Conservation (phyloP, 1,140 invertebrate species). For the Lordiphosa clarofinis region DNA sequence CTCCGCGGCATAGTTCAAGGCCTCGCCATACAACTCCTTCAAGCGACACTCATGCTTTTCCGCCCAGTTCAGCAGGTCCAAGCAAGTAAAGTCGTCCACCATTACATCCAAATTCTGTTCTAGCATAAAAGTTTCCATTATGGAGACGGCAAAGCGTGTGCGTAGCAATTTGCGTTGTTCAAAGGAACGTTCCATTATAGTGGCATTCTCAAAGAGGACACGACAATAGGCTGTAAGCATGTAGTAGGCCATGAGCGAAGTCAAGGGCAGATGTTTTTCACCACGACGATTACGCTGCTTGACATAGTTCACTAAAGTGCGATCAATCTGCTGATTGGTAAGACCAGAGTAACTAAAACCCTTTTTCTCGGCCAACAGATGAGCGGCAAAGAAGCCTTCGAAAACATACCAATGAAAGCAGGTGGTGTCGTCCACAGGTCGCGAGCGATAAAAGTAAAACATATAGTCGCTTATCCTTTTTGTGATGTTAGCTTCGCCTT, state of each 20-base stretch:
- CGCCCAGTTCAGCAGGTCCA: not conserved
- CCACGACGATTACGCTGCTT: not conserved
- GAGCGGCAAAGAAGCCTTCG: slow-evolving; percentile 14
- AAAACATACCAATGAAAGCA: slow-evolving; percentile 17
- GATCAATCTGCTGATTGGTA: not conserved
- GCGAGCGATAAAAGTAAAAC: slow-evolving; percentile 5
- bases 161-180: slow-evolving; percentile 1
- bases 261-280: not conserved
- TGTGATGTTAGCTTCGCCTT: too few relatives aligned
- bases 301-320: not conserved
- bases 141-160: slow-evolving; percentile 4
- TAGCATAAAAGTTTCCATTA: not conserved
- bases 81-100: not conserved
- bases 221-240: slow-evolving; percentile 18
- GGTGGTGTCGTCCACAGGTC: not conserved
- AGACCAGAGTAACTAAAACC: not conserved
- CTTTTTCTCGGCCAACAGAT: not conserved
- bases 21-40: not conserved
- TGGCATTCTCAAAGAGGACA: not conserved
- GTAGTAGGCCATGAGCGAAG: slow-evolving; percentile 2
- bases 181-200: not conserved
- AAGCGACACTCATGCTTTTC: not conserved
- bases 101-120: not conserved
- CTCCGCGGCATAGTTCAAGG: not conserved
- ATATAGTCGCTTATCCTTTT: not conserved